Percentiles rank a stretch among this genome's conserved stretches.
These are phyloP conservation scores for Ochlodes sylvanus DNA, from an alignment of 2,888 invertebrate species.

Conservation along the genomic window DNA sequence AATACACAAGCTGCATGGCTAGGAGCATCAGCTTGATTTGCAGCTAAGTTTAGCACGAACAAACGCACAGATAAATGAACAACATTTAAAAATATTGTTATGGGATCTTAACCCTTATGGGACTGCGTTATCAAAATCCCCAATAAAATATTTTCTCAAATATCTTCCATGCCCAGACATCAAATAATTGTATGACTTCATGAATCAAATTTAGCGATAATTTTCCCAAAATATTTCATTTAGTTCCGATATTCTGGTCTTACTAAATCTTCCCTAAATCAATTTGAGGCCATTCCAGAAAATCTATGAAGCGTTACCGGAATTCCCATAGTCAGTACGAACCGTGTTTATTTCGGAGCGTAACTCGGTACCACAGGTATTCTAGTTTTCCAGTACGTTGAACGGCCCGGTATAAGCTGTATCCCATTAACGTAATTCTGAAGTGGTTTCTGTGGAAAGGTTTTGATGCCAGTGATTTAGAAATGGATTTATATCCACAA, in stretches of 20 bases:
- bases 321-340: conserved; percentile 12
- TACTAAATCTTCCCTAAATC: background rate
- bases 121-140: no score
- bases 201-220: no score
- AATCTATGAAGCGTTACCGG: conserved; percentile 6
- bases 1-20: no score
- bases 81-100: no score
- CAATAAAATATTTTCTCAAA: no score
- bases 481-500: background rate
- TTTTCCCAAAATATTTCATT: background rate
- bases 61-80: no score
- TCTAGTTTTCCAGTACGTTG: conserved; percentile 12
- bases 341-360: background rate
- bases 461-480: background rate
- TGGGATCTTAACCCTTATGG: no score
- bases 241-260: background rate
- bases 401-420: conserved; percentile 1
- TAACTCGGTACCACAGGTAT: conserved; percentile 1
- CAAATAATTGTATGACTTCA: no score
- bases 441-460: conserved; percentile 1
- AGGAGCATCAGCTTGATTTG: no score
- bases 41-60: no score
- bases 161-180: no score
- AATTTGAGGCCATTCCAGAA: conserved; percentile 1
- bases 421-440: conserved; percentile 9